Conservation (phyloP, 2,113 vertebrate species). For the Mellivora capensis region DNA sequence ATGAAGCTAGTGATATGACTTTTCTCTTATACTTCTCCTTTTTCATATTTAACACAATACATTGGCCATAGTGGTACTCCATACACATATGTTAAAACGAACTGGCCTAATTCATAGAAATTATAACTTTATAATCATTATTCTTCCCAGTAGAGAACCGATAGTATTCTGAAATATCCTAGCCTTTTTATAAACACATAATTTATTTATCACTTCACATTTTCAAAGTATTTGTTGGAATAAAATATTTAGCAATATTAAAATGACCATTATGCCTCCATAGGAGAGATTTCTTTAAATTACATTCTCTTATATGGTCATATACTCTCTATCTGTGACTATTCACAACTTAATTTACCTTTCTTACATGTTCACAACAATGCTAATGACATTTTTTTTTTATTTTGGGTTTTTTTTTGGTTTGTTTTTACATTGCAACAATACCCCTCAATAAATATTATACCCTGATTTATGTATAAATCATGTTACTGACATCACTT, state of each 20-base stretch:
- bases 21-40: not conserved
- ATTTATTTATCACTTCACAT: not conserved
- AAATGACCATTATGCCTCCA: not conserved
- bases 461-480: not conserved
- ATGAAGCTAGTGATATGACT: not conserved
- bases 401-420: not conserved
- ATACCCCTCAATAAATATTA: not conserved
- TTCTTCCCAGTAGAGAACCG: not conserved
- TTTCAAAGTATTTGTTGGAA: not conserved
- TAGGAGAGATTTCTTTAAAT: not conserved
- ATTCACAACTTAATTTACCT: not conserved
- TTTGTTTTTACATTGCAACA: not conserved
- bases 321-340: not conserved
- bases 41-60: not conserved
- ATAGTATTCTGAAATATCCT: not conserved
- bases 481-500: not conserved
- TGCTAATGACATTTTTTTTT: not conserved
- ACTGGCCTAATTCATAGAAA: not conserved
- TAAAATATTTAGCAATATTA: not conserved
- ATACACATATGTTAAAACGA: not conserved
- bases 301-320: not conserved
- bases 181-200: not conserved
- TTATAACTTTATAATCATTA: constrained; percentile 4
- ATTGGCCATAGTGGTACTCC: not conserved
- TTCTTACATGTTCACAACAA: not conserved